A percentile compares a stretch with the other conserved stretches of the same genome.
These are phyloP conservation scores for Trissolcus japonicus DNA, from an alignment of 2,888 invertebrate species.

Conservation along the genomic window DNA sequence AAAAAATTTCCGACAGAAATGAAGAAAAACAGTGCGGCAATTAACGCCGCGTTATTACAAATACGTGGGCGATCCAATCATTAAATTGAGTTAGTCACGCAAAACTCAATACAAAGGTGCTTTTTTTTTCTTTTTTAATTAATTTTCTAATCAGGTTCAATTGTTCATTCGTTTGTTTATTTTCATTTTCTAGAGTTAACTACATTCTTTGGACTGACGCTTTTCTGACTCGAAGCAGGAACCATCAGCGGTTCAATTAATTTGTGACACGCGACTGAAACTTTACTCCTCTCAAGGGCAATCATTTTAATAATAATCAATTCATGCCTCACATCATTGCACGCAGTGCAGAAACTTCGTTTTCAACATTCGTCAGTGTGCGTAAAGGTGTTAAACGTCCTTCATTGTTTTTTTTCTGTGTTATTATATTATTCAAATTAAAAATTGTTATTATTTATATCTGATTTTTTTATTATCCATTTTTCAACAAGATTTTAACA, in stretches of 20 bases:
- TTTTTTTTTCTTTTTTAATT: background rate
- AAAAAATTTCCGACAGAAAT: constrained; percentile 1
- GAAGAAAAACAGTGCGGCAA: constrained; percentile 15
- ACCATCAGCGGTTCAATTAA: constrained; percentile 10
- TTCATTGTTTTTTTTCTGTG: background rate
- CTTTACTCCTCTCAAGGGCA: constrained; percentile 39
- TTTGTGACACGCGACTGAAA: constrained; percentile 29
- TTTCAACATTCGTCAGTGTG: constrained; percentile 25
- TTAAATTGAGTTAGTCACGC: constrained; percentile 30
- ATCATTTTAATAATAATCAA: constrained; percentile 47
- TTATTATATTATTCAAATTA: background rate
- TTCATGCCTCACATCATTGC: constrained; percentile 26
- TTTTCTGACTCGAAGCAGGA: constrained; percentile 16
- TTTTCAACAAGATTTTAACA: background rate
- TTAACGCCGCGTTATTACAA: constrained; percentile 20
- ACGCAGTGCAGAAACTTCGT: constrained; percentile 25
- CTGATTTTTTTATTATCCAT: background rate
- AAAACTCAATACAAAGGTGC: background rate
- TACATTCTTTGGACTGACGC: background rate
- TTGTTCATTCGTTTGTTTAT: background rate
- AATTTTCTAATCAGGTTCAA: background rate
- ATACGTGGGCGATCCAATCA: constrained; percentile 27
- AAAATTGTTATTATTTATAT: too few species aligned
- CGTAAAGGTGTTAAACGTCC: constrained; percentile 17
- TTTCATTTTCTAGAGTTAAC: background rate